Percentiles rank a stretch among this genome's conserved stretches.
Evolutionary conservation across 1,140 invertebrate species (phyloP).

Genomic region (Dreissena rostriformis): DNA sequence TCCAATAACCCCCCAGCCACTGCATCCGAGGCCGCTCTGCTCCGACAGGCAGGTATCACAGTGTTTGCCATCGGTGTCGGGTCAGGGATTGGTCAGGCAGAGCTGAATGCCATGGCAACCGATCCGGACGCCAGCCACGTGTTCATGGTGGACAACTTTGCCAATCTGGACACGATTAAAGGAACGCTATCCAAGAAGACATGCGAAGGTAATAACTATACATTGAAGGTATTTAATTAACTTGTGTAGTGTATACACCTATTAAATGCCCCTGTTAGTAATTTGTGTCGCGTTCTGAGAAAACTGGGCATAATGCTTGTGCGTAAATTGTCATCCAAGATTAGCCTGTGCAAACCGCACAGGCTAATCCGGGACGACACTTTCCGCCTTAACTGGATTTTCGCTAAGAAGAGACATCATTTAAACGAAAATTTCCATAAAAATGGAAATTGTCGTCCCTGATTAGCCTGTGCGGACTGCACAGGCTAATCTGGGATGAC

Average conservation of each 20-base stretch:
- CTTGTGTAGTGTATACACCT: neutral
- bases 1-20: slow-evolving; percentile 53
- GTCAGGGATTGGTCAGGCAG: slow-evolving; percentile 40
- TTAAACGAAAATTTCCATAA: too few species aligned
- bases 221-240: neutral
- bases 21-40: slow-evolving; percentile 31
- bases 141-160: slow-evolving; percentile 65
- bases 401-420: too few species aligned
- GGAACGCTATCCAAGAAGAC: slow-evolving; percentile 60
- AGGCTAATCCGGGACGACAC: too few species aligned
- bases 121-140: slow-evolving; percentile 67
- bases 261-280: neutral
- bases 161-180: slow-evolving; percentile 63
- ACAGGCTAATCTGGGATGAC: too few species aligned
- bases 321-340: too few species aligned
- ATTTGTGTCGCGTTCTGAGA: too few species aligned
- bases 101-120: slow-evolving; percentile 68
- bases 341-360: too few species aligned
- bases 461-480: too few species aligned
- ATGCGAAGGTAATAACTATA: slow-evolving; percentile 51
- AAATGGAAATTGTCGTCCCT: too few species aligned
- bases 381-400: too few species aligned
- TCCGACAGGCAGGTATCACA: slow-evolving; percentile 59
- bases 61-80: slow-evolving; percentile 73
- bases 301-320: too few species aligned